These are phyloP conservation scores for Agrochola lychnidis DNA, from an alignment of 2,888 invertebrate genomes.

Conservation along the genomic window DNA sequence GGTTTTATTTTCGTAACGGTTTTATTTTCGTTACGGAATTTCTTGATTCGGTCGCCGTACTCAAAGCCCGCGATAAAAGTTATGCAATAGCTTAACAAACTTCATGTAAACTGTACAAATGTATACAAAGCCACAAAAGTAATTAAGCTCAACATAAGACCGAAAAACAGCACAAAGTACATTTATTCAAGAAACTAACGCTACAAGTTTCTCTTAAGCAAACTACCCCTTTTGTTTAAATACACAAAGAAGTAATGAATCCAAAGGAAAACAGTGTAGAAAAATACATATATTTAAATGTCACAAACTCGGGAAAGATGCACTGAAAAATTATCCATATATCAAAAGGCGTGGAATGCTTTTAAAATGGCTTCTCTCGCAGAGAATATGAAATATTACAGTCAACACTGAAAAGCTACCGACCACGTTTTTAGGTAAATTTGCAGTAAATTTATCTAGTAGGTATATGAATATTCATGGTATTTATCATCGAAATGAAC, in stretches of 20 bases:
- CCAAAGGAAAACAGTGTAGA: conserved; percentile 7
- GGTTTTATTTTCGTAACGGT: too few relatives aligned
- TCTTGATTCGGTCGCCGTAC: too few relatives aligned
- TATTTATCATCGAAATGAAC: conserved; percentile 65
- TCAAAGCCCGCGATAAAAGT: too few relatives aligned
- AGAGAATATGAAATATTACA: conserved; percentile 72
- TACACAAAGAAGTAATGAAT: conserved; percentile 25
- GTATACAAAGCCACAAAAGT: neutral
- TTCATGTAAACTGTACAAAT: conserved; percentile 2
- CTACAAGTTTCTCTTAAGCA: neutral
- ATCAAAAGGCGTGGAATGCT: conserved; percentile 69
- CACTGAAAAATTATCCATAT: conserved; percentile 66
- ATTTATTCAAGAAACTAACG: conserved; percentile 11
- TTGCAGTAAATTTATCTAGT: conserved; percentile 46
- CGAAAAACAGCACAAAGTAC: conserved; percentile 10
- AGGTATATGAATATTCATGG: conserved; percentile 68
- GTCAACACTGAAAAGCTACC: conserved; percentile 73
- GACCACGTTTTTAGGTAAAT: conserved; percentile 39
- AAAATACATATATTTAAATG: conserved; percentile 27
- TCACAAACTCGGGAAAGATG: conserved; percentile 43
- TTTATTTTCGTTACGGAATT: too few relatives aligned
- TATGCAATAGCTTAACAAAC: too few relatives aligned
- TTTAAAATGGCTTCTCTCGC: conserved; percentile 68
- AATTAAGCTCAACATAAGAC: conserved; percentile 4
- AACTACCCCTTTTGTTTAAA: conserved; percentile 9